Conservation (phyloP, 2,113 vertebrate species). For the Otolemur garnettii region DNA sequence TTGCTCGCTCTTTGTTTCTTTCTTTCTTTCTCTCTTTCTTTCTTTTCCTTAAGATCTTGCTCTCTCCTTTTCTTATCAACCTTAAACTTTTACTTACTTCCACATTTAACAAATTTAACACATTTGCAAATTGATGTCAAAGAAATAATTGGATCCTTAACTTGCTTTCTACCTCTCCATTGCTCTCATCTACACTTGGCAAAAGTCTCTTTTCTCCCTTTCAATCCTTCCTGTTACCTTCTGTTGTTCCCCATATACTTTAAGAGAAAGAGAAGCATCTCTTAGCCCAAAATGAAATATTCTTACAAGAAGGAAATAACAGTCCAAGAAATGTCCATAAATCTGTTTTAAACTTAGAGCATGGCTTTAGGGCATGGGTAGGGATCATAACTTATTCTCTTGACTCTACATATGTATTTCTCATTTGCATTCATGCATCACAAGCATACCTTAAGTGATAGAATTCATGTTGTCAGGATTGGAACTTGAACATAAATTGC, state of each 20-base stretch:
- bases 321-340: neutral
- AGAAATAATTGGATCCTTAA: neutral
- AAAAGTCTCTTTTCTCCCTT: neutral
- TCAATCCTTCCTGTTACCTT: neutral
- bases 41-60: neutral
- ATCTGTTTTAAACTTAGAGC: neutral
- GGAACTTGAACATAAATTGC: neutral
- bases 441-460: conserved; percentile 1
- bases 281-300: neutral
- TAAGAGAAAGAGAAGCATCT: conserved; percentile 8
- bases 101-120: conserved; percentile 5
- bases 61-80: neutral
- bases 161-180: neutral
- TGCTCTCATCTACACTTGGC: neutral
- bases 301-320: neutral
- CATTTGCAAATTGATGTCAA: neutral
- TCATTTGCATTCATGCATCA: neutral
- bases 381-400: neutral
- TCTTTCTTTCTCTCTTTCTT: neutral
- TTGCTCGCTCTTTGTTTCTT: too few relatives aligned
- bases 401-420: neutral
- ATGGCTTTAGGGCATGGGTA: neutral
- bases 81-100: neutral
- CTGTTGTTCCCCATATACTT: neutral
- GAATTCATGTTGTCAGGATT: neutral